phyloP scores from a whole-genome alignment of 2,888 invertebrate genomes.

The Spialia ferax region DNA sequence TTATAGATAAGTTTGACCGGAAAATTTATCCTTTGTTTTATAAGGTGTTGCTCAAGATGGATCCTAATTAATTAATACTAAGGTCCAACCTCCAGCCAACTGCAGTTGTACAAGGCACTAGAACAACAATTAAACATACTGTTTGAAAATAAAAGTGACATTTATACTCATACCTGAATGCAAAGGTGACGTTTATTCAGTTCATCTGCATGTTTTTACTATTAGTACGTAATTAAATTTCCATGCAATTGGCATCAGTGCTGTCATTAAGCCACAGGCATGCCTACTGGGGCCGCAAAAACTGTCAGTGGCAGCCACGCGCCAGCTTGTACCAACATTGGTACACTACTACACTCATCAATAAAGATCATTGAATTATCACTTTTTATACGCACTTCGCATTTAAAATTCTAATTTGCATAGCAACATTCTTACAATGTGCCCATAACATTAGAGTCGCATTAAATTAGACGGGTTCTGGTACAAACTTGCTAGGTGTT shows the following conservation, averaged over 20 bases:
- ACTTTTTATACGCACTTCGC: neutral
- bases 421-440: neutral
- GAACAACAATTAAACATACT: neutral
- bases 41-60: too few relatives aligned
- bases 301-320: neutral
- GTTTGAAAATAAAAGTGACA: slow-evolving; percentile 1
- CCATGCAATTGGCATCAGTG: slow-evolving; percentile 10
- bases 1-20: too few relatives aligned
- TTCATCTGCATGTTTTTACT: slow-evolving; percentile 6
- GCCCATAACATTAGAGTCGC: neutral
- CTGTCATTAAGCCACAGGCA: slow-evolving; percentile 6
- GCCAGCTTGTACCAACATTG: neutral
- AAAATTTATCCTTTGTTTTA: too few relatives aligned
- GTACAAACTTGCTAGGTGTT: neutral
- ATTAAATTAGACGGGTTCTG: neutral
- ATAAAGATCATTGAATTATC: slow-evolving; percentile 12
- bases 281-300: neutral
- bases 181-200: slow-evolving; percentile 10
- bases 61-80: too few relatives aligned
- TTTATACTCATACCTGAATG: slow-evolving; percentile 1
- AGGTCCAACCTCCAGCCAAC: too few relatives aligned
- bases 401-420: neutral
- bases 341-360: neutral
- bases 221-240: neutral
- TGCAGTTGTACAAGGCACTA: too few relatives aligned